These are phyloP conservation scores for Pseudomyrmex sp. DNA, from an alignment of 1,140 invertebrate species.

Conservation along the genomic window DNA sequence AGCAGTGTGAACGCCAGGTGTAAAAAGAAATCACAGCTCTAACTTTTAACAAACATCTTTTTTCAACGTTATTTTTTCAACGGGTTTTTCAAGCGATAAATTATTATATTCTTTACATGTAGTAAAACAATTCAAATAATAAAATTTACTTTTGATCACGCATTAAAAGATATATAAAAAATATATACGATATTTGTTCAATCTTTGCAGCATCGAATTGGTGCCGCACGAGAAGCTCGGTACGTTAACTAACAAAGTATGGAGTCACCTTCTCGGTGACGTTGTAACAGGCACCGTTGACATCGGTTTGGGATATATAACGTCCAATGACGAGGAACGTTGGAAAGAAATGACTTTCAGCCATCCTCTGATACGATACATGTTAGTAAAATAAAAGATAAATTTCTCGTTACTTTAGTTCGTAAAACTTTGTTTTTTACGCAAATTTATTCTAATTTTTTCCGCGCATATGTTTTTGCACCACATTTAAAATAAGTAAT, in stretches of 20 bases:
- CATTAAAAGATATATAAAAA: neutral
- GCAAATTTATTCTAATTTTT: too few relatives aligned
- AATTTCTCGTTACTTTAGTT: neutral
- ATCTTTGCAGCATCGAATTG: slow-evolving; percentile 81
- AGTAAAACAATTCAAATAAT: neutral
- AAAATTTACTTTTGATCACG: neutral
- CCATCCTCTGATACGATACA: slow-evolving; percentile 87
- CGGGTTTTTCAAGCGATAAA: too few relatives aligned
- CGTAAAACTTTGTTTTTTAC: neutral
- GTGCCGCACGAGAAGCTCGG: slow-evolving; percentile 86
- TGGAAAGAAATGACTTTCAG: slow-evolving; percentile 87
- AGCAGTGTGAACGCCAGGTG: slow-evolving; percentile 82
- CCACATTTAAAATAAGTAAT: too few relatives aligned
- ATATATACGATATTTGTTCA: neutral
- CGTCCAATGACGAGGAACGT: slow-evolving; percentile 83
- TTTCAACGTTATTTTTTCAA: too few relatives aligned
- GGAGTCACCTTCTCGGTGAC: slow-evolving; percentile 87
- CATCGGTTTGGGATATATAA: slow-evolving; percentile 87
- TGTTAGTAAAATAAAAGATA: slow-evolving; percentile 79
- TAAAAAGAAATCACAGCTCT: neutral
- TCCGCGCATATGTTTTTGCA: too few relatives aligned
- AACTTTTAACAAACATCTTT: neutral
- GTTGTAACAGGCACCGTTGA: slow-evolving; percentile 86
- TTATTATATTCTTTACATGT: neutral
- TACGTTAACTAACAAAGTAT: slow-evolving; percentile 86